These are phyloP conservation scores for Tuta absoluta DNA, from an alignment of 2,888 invertebrate species.

Conservation along the genomic window DNA sequence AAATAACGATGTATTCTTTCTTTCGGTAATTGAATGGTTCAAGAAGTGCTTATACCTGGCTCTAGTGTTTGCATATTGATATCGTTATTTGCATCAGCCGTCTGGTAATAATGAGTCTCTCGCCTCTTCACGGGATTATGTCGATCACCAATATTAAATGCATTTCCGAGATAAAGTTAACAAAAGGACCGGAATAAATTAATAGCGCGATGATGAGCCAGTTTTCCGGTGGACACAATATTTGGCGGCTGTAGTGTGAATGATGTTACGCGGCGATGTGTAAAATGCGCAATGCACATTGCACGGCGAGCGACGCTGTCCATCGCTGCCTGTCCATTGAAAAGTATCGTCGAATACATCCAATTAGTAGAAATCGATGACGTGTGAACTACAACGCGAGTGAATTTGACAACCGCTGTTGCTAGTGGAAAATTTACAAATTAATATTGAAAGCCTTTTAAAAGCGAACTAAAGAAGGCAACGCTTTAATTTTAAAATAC, in stretches of 20 bases:
- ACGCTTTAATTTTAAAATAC: background rate
- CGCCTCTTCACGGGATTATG: background rate
- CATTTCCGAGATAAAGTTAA: background rate
- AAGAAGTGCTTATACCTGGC: slow-evolving; percentile 27
- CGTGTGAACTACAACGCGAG: slow-evolving; percentile 51
- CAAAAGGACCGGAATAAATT: slow-evolving; percentile 25
- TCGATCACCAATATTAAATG: slow-evolving; percentile 7
- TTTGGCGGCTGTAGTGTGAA: slow-evolving; percentile 48
- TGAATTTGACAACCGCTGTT: slow-evolving; percentile 67
- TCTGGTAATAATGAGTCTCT: slow-evolving; percentile 13
- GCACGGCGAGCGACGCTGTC: slow-evolving; percentile 22
- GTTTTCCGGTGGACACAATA: slow-evolving; percentile 42
- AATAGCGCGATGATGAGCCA: slow-evolving; percentile 17
- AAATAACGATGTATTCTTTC: slow-evolving; percentile 4
- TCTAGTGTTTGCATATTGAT: slow-evolving; percentile 20
- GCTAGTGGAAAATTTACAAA: slow-evolving; percentile 38
- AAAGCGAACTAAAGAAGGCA: background rate
- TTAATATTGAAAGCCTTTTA: slow-evolving; percentile 9
- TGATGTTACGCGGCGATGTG: slow-evolving; percentile 49
- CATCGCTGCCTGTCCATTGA: slow-evolving; percentile 39
- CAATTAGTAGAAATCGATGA: slow-evolving; percentile 73
- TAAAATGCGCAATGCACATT: slow-evolving; percentile 38
- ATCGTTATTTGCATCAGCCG: slow-evolving; percentile 5
- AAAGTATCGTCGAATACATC: slow-evolving; percentile 74
- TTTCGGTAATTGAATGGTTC: background rate